Evolutionary conservation across 2,888 invertebrate species (phyloP), one percentile per base, ranked within the genome.

Genomic region (Dorcus parallelipipedus): DNA sequence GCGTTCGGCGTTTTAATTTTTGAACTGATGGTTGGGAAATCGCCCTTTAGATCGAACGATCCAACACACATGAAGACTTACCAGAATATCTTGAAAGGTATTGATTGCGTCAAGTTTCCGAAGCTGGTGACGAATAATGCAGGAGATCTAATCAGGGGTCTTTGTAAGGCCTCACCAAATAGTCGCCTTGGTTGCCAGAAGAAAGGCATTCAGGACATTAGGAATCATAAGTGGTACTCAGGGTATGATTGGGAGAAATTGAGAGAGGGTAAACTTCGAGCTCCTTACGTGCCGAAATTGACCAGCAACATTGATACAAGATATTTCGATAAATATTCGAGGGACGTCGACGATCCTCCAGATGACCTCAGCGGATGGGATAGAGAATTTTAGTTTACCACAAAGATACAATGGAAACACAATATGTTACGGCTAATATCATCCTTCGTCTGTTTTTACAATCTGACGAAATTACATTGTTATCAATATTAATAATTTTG

Each of bases 51-150:
- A 3, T 75, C 61, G 38, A 93, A 91, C 5, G 83, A 94, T 26
- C 83, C 88, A 10, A 95, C 93, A 78, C 94, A 96, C 73, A 93
- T 97, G 88, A 91, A 92, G 76, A 97, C 96, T 0, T 97, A 95
- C 79, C 95, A 93, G 66, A 86, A 93, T 67, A 97, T 97, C 68
- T 80, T 97, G 61, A 90, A 90, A 66, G 97, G 97, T 38, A 91
- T 97, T 52, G 96, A 96, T 73, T 86, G 88, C 45, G 87, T 95
- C 9, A 85, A 88, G 58, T 93, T 96, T 53, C 87, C 88, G 39
- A 84, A 86, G 56, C 43, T 39, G 23, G 88, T 95, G 61, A 86
- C 88, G 61, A 88, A 88, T 71, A 86, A 88, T 38, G 94, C 94
- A 0, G 90, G 90, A 69, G 81, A 87, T 64, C 82, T 97, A 33